These are phyloP conservation scores for Lordiphosa andalusiaca DNA, from an alignment of 2,888 invertebrate genomes.

Conservation along the genomic window DNA sequence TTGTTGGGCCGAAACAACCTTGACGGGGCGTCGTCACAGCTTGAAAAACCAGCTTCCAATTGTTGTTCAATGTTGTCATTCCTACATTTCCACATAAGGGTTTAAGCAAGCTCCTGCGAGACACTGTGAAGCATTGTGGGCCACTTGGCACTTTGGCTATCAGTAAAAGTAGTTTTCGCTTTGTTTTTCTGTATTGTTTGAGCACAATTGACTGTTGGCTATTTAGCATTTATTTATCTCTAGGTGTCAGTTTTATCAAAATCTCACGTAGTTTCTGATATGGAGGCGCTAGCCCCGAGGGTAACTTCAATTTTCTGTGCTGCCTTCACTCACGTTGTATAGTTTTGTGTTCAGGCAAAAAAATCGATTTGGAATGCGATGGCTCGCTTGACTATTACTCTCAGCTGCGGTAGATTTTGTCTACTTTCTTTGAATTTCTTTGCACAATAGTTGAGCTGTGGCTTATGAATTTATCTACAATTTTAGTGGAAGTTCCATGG, in stretches of 20 bases:
- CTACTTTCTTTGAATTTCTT: constrained; percentile 8
- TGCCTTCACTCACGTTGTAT: constrained; percentile 63
- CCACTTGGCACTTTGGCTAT: constrained; percentile 20
- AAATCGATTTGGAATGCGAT: constrained; percentile 49
- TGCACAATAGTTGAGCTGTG: not conserved
- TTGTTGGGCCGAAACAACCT: constrained; percentile 41
- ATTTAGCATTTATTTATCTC: constrained; percentile 29
- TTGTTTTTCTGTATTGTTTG: constrained; percentile 13
- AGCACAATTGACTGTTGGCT: constrained; percentile 18
- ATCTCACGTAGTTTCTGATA: constrained; percentile 35
- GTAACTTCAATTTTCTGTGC: constrained; percentile 46
- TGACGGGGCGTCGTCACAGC: constrained; percentile 27
- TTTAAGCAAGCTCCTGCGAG: constrained; percentile 2
- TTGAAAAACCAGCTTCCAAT: constrained; percentile 57
- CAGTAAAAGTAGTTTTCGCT: constrained; percentile 30
- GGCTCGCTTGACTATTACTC: constrained; percentile 58
- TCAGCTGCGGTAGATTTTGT: constrained; percentile 35
- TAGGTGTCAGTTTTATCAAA: constrained; percentile 31
- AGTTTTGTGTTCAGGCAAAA: constrained; percentile 27
- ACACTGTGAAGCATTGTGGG: not conserved
- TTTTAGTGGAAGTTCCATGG: constrained; percentile 17
- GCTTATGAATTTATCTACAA: constrained; percentile 14
- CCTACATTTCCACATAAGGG: no score
- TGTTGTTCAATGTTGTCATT: constrained; percentile 16
- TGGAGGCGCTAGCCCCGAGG: constrained; percentile 22